These are phyloP conservation scores for Hydropsyche betteni DNA, from an alignment of 2,888 invertebrate species.

Conservation along the genomic window DNA sequence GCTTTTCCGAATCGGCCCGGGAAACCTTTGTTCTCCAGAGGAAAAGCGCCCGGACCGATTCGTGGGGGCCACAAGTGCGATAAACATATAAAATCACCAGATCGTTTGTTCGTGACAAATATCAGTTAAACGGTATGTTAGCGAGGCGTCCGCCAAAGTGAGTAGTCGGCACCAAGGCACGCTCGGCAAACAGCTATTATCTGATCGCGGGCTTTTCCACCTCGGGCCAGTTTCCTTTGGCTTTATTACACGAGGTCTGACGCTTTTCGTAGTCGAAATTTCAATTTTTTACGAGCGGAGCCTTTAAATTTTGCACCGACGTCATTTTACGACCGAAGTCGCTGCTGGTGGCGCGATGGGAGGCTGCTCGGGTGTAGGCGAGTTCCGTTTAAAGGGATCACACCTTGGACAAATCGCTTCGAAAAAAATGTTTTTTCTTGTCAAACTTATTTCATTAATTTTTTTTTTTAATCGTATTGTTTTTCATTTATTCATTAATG, in stretches of 20 bases:
- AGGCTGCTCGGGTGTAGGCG: no score
- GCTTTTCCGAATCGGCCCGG: no score
- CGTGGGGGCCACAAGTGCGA: no score
- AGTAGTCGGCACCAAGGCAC: background rate
- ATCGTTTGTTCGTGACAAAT: slow-evolving; percentile 7
- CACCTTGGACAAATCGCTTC: background rate
- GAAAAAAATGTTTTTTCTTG: background rate
- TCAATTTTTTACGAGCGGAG: slow-evolving; percentile 21
- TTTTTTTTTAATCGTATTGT: no score
- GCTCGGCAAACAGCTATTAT: slow-evolving; percentile 21
- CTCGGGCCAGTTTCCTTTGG: background rate
- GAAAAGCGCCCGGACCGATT: no score
- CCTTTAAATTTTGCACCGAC: slow-evolving; percentile 18
- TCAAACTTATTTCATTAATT: background rate
- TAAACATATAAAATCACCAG: no score
- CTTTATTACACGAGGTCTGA: slow-evolving; percentile 4
- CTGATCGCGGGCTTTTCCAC: background rate
- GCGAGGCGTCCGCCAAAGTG: background rate
- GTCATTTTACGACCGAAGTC: slow-evolving; percentile 21
- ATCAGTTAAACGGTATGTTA: background rate
- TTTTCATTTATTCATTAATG: no score
- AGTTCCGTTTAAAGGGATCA: no score
- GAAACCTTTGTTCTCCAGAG: no score
- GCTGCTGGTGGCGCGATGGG: no score
- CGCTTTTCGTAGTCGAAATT: slow-evolving; percentile 8